Base-by-base conservation (phyloP, 2,797 vertebrate genomes). In the Synaphobranchus kaupii region DNA sequence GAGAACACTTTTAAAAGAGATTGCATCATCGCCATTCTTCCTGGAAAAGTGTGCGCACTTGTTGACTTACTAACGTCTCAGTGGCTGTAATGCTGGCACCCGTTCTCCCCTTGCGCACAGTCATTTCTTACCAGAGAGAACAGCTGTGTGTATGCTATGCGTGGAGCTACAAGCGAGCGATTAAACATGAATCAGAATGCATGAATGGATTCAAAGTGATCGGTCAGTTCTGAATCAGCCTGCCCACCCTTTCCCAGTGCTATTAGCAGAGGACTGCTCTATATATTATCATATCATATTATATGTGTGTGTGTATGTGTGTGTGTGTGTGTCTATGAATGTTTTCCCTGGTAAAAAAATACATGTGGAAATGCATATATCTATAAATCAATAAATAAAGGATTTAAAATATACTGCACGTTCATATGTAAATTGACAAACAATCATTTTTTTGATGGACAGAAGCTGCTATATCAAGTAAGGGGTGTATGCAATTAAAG, bases 1-100 rank as follows among this genome's bases (percentile, higher is more conserved):
- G 73, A 78, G 73, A 78, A 78, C 73, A 78, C 73, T 78, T 78
- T 73, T 78, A 78, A 78, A 78, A 44, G 34, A 47, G 15, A 47
- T 78, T 78, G 39, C 73, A 15, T 78, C 73, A 78, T 78, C 73
- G 17, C 6, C 15, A 44, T 78, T 78, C 73, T 78, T 78, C 73
- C 73, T 78, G 73, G 73, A 78, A 78, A 39, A 78, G 73, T 78
- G 73, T 78, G 17, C 12, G 73, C 73, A 44, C 34, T 78, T 78
- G 73, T 78, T 78, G 73, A 78, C 39, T 78, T 78, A 22, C 17
- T 20, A 78, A 47, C 68, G 68, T 73, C 68, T 73, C 68, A 73
- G 31, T 34, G 68, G 31, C 68, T 15, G 31, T 73, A 73, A 31
- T 7, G 13, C 28, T 15, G 10, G n/a, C n/a, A 73, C 31, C 1